Conservation (phyloP, 2,113 vertebrate species). For the Vimba vimba region DNA sequence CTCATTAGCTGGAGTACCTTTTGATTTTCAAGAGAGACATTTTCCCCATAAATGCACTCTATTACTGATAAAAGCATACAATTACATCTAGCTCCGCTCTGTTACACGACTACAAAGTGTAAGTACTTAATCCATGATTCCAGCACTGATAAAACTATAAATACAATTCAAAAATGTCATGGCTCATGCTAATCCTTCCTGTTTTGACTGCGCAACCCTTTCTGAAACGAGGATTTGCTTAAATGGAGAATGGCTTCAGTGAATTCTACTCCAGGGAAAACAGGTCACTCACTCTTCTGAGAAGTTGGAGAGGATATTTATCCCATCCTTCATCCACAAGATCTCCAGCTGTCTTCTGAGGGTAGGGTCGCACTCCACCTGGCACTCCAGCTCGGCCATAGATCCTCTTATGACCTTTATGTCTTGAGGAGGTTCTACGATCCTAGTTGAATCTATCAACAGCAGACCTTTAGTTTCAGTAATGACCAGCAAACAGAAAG, state of each 20-base stretch:
- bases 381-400: slow-evolving; percentile 79
- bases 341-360: slow-evolving; percentile 81
- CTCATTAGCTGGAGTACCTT: slow-evolving; percentile 23
- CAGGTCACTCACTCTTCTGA: slow-evolving; percentile 76
- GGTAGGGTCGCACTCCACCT: slow-evolving; percentile 79
- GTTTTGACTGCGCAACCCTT: neutral
- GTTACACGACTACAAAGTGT: slow-evolving; percentile 2
- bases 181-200: neutral
- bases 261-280: neutral
- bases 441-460: slow-evolving; percentile 83
- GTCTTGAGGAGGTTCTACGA: slow-evolving; percentile 78
- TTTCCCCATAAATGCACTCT: neutral
- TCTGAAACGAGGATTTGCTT: neutral
- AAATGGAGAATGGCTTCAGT: slow-evolving; percentile 3
- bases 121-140: slow-evolving; percentile 6
- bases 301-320: slow-evolving; percentile 72
- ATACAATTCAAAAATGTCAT: neutral
- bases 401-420: slow-evolving; percentile 76
- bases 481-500: neutral
- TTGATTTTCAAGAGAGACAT: slow-evolving; percentile 29
- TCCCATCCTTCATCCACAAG: slow-evolving; percentile 85
- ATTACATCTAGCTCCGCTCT: slow-evolving; percentile 12
- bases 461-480: neutral
- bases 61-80: slow-evolving; percentile 29
- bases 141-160: slow-evolving; percentile 9